Evolutionary conservation across 2,888 invertebrate genomes (phyloP), one percentile per base, ranked within the genome.

Genomic region (Netelia virgata): DNA sequence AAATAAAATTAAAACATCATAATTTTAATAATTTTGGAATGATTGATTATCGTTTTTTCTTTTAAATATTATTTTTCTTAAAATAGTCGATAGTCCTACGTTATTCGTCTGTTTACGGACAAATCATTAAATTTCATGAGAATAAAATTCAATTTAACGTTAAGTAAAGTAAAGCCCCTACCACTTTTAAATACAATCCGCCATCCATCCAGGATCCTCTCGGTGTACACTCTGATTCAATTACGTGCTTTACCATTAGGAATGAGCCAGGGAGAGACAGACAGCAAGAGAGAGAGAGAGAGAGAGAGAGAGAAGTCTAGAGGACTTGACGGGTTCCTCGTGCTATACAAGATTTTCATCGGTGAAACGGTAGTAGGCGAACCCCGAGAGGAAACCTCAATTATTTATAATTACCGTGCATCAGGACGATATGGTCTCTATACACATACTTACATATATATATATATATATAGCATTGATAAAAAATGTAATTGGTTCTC

Each of bases 331-430:
- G 16, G 28, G 28, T 28, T 28, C 50, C 47, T 11, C 28, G 28
- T n/a, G 23, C 9, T 73, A 66, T 63, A 75, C 70, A 82, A 82
- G 64, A 84, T 82, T 70, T 75, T 76, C 74, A 69, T 82, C 73
- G 76, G 28, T 11, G 16, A 43, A 64, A 76, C 77, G 14, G 16
- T 20, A 41, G 16, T 53, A 47, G 50, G 64, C 18, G 72, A 59
- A 70, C 72, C 47, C 43, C 18, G 6, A 16, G 28, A 41, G 80
- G 64, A 82, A 84, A 77, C 59, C 64, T 84, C 77, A 84, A 84
- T 84, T 84, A 84, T 84, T 82, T 84, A 82, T 84, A 84, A 84
- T 82, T 84, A 84, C 82, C 63, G 66, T 59, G 76, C 73, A 78
- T 79, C 78, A 41, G 64, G 28, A 73, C 20, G 50, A 20, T 10